These are phyloP conservation scores for Centropyge bicolor DNA, from an alignment of 2,797 vertebrate species.

Conservation along the genomic window DNA sequence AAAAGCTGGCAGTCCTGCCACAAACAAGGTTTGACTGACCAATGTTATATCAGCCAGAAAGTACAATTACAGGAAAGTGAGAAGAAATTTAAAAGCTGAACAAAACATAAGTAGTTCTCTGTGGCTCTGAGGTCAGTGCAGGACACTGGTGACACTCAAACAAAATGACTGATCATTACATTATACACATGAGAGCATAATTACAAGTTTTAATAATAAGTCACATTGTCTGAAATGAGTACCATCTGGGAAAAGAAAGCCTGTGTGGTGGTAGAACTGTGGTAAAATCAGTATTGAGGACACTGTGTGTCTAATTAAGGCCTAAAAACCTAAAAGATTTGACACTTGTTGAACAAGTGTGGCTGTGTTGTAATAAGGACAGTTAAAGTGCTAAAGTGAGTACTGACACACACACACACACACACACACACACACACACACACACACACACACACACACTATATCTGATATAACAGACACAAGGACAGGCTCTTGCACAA, in stretches of 20 bases:
- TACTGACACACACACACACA: not conserved
- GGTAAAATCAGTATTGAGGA: not conserved
- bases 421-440: conserved; percentile 5
- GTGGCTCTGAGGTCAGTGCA: not conserved
- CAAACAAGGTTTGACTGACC: not conserved
- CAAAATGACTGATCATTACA: not conserved
- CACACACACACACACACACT: not conserved
- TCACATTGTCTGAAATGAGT: not conserved
- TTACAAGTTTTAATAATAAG: not conserved
- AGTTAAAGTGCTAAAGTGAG: not conserved
- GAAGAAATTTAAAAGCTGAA: not conserved
- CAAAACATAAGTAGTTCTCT: not conserved
- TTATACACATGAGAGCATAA: not conserved
- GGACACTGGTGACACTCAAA: not conserved
- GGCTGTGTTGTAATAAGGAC: conserved; percentile 5
- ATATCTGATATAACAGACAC: conserved; percentile 24
- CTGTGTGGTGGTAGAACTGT: not conserved
- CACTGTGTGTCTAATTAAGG: not conserved
- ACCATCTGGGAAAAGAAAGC: not conserved
- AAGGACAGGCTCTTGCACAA: conserved; percentile 20
- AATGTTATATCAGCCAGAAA: too few relatives aligned
- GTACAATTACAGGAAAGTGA: too few relatives aligned
- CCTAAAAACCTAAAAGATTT: not conserved
- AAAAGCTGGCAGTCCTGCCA: not conserved
- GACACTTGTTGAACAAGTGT: not conserved